phyloP scores from a whole-genome alignment of 1,140 invertebrate genomes.

The Saxidomus purpurata region DNA sequence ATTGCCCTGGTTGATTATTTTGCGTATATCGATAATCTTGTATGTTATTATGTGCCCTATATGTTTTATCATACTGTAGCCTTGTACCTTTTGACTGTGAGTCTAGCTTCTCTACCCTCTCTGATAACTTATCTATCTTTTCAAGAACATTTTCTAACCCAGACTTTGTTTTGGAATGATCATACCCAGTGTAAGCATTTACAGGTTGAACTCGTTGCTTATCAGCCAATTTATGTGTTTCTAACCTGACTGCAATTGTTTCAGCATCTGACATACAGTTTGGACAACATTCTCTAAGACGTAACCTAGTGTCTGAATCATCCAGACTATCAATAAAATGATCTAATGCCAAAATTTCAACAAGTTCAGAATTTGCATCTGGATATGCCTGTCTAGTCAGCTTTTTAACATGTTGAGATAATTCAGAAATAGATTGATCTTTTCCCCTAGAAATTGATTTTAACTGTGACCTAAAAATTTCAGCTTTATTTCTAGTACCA shows the following conservation, averaged over 20 bases:
- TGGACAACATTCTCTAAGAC: conserved; percentile 32
- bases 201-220: conserved; percentile 4
- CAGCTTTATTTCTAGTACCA: conserved; percentile 29
- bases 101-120: not conserved
- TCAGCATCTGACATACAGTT: conserved; percentile 15
- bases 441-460: not conserved
- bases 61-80: no score
- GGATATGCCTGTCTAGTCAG: conserved; percentile 31
- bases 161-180: not conserved
- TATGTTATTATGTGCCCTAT: no score
- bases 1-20: not conserved
- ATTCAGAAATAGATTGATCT: not conserved
- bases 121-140: not conserved
- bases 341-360: conserved; percentile 11
- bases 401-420: conserved; percentile 7
- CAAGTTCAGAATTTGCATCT: not conserved
- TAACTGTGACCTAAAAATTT: conserved; percentile 34
- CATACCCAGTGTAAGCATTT: not conserved
- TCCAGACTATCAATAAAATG: conserved; percentile 3
- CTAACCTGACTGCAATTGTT: conserved; percentile 18
- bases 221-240: conserved; percentile 34
- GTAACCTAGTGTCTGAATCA: conserved; percentile 7
- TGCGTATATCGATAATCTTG: not conserved
- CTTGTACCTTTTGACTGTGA: no score
- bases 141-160: not conserved